Percentiles rank a stretch among this genome's conserved stretches.
Evolutionary conservation across 2,113 vertebrate species (phyloP).

Genomic region (Microtus ochrogaster): DNA sequence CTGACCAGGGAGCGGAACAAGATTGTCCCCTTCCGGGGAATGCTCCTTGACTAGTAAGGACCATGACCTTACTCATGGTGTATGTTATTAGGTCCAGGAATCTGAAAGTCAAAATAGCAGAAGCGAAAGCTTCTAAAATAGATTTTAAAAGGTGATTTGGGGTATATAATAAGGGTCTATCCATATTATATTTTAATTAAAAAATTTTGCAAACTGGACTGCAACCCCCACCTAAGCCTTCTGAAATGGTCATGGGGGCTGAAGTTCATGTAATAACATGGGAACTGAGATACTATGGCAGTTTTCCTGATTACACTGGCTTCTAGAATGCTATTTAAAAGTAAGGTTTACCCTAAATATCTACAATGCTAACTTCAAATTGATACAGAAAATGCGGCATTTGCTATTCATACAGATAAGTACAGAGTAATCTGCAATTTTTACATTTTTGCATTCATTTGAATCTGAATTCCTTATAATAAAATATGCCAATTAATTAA

Average conservation of each 20-base stretch:
- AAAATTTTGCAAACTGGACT: neutral
- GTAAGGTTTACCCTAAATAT: slow-evolving; percentile 67
- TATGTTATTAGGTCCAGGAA: neutral
- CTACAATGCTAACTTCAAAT: slow-evolving; percentile 64
- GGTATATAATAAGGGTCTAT: neutral
- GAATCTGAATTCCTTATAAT: slow-evolving; percentile 78
- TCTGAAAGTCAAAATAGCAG: neutral
- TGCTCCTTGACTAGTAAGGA: neutral
- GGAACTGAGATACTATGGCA: neutral
- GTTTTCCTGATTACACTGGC: slow-evolving; percentile 19
- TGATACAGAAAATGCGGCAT: slow-evolving; percentile 63
- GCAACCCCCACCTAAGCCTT: neutral
- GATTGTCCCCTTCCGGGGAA: neutral
- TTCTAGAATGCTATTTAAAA: slow-evolving; percentile 61
- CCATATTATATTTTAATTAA: neutral
- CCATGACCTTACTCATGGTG: neutral
- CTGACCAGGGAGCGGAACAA: neutral
- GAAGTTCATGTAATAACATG: neutral
- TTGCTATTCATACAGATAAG: slow-evolving; percentile 68
- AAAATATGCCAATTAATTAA: slow-evolving; percentile 74
- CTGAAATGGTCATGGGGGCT: neutral
- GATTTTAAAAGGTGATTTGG: slow-evolving; percentile 5
- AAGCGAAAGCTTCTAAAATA: neutral
- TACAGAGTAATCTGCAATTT: slow-evolving; percentile 71
- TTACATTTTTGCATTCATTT: slow-evolving; percentile 75